Evolutionary conservation across 2,113 vertebrate species (phyloP).

Genomic region (Chionodraco myersi): DNA sequence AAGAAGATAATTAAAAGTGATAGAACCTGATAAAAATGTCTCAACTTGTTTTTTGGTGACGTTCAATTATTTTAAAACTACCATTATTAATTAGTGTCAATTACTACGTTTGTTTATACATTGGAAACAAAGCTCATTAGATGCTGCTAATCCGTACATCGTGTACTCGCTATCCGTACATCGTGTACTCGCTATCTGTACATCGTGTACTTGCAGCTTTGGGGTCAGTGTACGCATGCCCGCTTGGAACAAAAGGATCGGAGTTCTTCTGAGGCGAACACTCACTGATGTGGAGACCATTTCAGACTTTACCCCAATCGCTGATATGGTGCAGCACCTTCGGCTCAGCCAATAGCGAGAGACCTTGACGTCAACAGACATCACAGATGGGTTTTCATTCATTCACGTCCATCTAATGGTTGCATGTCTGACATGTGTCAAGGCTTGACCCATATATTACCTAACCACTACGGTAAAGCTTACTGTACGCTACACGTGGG

Average conservation of each 20-base stretch:
- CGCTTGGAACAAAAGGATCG: slow-evolving; percentile 51
- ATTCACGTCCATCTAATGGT: slow-evolving; percentile 28
- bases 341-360: slow-evolving; percentile 36
- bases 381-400: slow-evolving; percentile 53
- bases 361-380: background rate
- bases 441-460: slow-evolving; percentile 61
- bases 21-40: no score
- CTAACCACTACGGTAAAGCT: slow-evolving; percentile 24
- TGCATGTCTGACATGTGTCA: slow-evolving; percentile 14
- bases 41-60: background rate
- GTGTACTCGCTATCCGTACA: slow-evolving; percentile 49
- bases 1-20: background rate
- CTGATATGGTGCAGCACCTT: background rate
- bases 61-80: background rate
- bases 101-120: background rate
- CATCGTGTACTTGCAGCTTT: background rate
- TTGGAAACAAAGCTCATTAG: background rate
- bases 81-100: no score
- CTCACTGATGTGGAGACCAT: slow-evolving; percentile 12
- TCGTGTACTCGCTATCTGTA: slow-evolving; percentile 26
- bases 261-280: slow-evolving; percentile 9
- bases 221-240: slow-evolving; percentile 44
- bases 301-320: slow-evolving; percentile 46
- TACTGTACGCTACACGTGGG: background rate
- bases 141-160: slow-evolving; percentile 25